Percentiles rank a stretch among this genome's conserved stretches.
Conservation (phyloP, 2,888 invertebrate species). For the Scaptomyza flava region DNA sequence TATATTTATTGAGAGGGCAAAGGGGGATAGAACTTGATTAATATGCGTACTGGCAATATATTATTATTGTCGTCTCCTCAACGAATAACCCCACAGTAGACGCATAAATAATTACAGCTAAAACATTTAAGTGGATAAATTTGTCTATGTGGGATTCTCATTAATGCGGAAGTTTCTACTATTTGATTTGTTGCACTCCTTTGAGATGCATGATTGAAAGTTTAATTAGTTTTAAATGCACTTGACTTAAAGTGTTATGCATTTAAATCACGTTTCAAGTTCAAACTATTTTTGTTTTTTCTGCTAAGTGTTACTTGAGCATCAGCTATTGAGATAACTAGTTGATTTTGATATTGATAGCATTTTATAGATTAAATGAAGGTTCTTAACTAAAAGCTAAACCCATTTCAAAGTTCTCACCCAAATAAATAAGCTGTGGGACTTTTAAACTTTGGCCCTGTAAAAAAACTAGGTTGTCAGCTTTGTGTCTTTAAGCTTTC, state of each 20-base stretch:
- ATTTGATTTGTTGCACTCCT: slow-evolving; percentile 46
- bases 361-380: too few species aligned
- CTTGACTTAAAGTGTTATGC: slow-evolving; percentile 11
- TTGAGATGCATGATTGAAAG: slow-evolving; percentile 20
- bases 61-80: slow-evolving; percentile 47
- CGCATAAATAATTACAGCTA: slow-evolving; percentile 40
- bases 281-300: not conserved
- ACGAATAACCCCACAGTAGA: not conserved
- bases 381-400: not conserved
- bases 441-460: not conserved
- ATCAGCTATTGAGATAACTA: not conserved
- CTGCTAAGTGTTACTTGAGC: not conserved
- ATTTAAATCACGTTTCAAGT: slow-evolving; percentile 13
- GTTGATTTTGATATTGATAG: too few species aligned
- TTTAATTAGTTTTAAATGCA: slow-evolving; percentile 29
- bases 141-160: slow-evolving; percentile 53
- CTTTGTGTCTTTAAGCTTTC: slow-evolving; percentile 22
- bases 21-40: slow-evolving; percentile 43
- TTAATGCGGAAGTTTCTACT: slow-evolving; percentile 62
- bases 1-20: not conserved
- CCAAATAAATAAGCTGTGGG: too few species aligned
- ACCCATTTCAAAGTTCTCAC: not conserved
- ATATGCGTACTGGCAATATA: slow-evolving; percentile 67
- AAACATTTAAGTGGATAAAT: slow-evolving; percentile 49
- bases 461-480: not conserved